These are phyloP conservation scores for Gastrophryne carolinensis DNA, from an alignment of 2,797 vertebrate species.

Conservation along the genomic window DNA sequence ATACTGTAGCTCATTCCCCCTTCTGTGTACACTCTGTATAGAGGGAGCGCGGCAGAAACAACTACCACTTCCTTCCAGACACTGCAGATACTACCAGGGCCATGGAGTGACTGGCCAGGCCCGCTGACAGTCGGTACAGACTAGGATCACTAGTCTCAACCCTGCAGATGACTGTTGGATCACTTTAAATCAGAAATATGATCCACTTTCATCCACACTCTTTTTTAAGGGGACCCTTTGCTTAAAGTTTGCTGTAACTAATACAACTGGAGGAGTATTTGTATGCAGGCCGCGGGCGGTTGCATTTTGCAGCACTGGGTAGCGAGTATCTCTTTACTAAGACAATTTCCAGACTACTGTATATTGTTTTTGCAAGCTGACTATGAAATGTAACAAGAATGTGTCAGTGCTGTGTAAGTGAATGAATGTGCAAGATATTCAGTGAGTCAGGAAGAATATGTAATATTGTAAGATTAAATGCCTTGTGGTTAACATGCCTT, in stretches of 20 bases:
- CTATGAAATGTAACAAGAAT: constrained; percentile 41
- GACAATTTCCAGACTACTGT: constrained; percentile 39
- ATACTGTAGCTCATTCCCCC: no score
- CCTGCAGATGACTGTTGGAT: no score
- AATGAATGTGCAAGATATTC: constrained; percentile 28
- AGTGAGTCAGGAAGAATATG: constrained; percentile 43
- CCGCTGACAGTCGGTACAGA: no score
- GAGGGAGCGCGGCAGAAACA: no score
- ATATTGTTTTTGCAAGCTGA: constrained; percentile 44
- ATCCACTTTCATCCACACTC: no score
- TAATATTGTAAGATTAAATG: constrained; percentile 47
- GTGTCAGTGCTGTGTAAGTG: constrained; percentile 30
- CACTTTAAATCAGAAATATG: no score
- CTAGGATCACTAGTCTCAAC: no score
- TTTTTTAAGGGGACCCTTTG: no score
- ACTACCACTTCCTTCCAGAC: no score
- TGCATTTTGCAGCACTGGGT: constrained; percentile 8
- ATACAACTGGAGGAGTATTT: not conserved
- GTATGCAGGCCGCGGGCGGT: not conserved
- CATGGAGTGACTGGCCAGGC: no score
- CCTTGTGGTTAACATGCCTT: constrained; percentile 43
- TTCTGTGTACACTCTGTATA: no score
- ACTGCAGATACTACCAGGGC: no score
- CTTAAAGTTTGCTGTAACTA: not conserved
- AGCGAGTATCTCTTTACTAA: not conserved